Evolutionary conservation across 1,140 invertebrate genomes (phyloP).

Genomic region (Metopolophium dirhodum): DNA sequence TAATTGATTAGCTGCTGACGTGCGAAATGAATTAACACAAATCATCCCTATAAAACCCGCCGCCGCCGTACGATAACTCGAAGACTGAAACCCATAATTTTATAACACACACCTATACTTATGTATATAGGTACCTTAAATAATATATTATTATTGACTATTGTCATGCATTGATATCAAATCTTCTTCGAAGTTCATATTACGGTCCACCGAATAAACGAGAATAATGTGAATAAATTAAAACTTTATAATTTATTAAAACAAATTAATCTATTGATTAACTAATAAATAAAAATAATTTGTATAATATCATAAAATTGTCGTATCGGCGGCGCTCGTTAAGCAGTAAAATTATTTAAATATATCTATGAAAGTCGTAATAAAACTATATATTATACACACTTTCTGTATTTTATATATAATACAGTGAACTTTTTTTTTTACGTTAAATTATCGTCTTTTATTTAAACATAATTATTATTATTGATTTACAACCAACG

Average conservation of each 20-base stretch:
- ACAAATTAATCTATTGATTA: not conserved
- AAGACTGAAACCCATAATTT: no score
- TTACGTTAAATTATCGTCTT: not conserved
- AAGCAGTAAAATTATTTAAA: not conserved
- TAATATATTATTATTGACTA: not conserved
- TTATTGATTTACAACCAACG: not conserved
- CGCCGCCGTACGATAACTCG: not conserved
- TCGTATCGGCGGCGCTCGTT: not conserved
- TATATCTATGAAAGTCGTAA: not conserved
- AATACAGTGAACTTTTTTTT: not conserved
- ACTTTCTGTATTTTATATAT: not conserved
- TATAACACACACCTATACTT: not conserved
- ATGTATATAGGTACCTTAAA: no score
- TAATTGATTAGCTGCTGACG: not conserved
- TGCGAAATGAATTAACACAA: constrained; percentile 8
- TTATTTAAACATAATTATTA: not conserved
- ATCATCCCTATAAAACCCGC: not conserved
- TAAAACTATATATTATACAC: not conserved
- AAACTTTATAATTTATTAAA: no score
- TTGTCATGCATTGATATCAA: not conserved
- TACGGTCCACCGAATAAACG: not conserved
- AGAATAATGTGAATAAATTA: not conserved
- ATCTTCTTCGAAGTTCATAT: not conserved
- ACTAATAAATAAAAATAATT: not conserved
- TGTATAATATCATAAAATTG: not conserved